Conservation (phyloP, 1,140 invertebrate species). For the Drosophila nigrodunni region DNA sequence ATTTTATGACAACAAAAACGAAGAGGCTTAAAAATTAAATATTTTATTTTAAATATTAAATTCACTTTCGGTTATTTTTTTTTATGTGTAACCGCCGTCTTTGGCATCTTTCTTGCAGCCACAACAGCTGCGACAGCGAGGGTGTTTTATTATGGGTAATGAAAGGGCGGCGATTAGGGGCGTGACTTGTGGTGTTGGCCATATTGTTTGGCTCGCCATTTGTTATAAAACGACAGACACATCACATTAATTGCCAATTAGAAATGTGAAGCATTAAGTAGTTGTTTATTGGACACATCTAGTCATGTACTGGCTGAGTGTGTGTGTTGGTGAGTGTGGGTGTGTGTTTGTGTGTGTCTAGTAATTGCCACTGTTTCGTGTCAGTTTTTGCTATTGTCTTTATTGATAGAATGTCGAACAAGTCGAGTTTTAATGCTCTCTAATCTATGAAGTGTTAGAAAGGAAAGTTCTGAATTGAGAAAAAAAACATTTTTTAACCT, state of each 20-base stretch:
- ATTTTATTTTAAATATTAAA: too few relatives aligned
- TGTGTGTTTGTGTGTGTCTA: constrained; percentile 5
- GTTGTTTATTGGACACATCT: constrained; percentile 43
- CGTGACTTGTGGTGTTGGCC: constrained; percentile 25
- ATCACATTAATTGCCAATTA: constrained; percentile 63
- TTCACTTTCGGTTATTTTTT: too few relatives aligned
- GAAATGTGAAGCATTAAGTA: constrained; percentile 58
- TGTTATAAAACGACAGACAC: constrained; percentile 57
- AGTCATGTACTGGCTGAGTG: constrained; percentile 7
- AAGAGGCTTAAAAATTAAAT: too few relatives aligned
- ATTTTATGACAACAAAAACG: too few relatives aligned
- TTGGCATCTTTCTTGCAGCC: constrained; percentile 15
- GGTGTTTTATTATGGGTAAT: neutral
- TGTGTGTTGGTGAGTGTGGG: neutral
- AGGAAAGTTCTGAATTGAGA: neutral
- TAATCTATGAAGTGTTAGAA: constrained; percentile 3
- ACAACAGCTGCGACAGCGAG: constrained; percentile 22
- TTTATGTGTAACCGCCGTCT: too few relatives aligned
- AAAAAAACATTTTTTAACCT: neutral
- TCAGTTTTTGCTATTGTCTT: constrained; percentile 8
- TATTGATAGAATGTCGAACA: constrained; percentile 15
- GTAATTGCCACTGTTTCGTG: constrained; percentile 13
- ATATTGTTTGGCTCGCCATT: constrained; percentile 49
- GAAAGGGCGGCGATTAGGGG: neutral
- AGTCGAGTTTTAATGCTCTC: constrained; percentile 12